Evolutionary conservation across 30 jellyfish, hydroid and myxozoan genomes (phyloP), one percentile per base, ranked within the genome.

Genomic region (Phacellophora camtschatica): DNA sequence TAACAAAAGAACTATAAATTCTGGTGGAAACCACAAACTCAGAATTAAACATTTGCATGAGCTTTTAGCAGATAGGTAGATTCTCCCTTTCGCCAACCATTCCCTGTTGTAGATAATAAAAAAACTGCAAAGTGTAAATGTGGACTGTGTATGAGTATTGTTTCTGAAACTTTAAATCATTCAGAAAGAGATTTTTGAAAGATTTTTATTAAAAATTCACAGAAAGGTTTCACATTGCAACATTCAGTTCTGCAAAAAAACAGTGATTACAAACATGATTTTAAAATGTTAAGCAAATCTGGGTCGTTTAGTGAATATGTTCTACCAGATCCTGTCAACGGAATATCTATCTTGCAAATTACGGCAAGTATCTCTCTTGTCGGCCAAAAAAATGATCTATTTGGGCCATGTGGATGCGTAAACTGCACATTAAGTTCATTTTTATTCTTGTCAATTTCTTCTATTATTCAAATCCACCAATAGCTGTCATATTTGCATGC

Each of bases 401-500:
- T 33, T 68, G 90, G 88, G 16, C 90, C 81, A 49, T 68, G 81
- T 22, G 89, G 94, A 66, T 68, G 94, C 33, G 70, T 34, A 67
- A 82, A 82, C 27, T 82, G 42, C n/a, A 82, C 89, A 25, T 18
- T 82, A 27, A 30, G 69, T 34, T 82, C 82, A 1, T 41, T 28
- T 31, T 53, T 39, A 27, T 82, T 46, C n/a, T 28, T 53, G 82
- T 77, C 82, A 19, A 77, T 57, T 27, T 77, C 71, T 62, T 54
- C 50, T 22, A 77, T 56, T 41, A 77, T 7, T 4, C 86, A 85
- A 6, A 77, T 36, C 71, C 71, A 77, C 82, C 71, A 36, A 57
- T 24, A 63, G 53, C 39, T 13, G 34, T 37, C 70, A 61, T 77
- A 77, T 30, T 15, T 18, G 82, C 89, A 77, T 25, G 74, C 42